These are phyloP conservation scores for Mungos mungo DNA, from an alignment of 2,113 vertebrate species.

Conservation along the genomic window DNA sequence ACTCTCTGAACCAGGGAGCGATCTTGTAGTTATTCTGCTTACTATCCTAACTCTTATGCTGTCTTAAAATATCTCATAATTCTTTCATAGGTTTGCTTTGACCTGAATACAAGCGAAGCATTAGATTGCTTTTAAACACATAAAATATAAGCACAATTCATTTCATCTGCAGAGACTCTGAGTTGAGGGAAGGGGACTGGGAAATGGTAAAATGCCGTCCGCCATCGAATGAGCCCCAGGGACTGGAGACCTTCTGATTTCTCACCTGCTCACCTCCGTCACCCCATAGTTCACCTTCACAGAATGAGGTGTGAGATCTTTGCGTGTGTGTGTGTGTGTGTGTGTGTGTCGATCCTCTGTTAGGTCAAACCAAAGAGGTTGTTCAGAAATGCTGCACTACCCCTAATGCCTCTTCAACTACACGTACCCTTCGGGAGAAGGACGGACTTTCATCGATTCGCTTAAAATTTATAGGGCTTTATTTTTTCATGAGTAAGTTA, in stretches of 20 bases:
- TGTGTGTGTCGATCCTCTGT: background rate
- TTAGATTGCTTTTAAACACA: background rate
- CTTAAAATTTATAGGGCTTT: slow-evolving; percentile 56
- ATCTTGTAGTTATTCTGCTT: background rate
- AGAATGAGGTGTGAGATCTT: background rate
- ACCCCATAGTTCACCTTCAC: background rate
- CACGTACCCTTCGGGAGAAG: background rate
- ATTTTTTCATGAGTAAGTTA: slow-evolving; percentile 51
- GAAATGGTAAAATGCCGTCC: background rate
- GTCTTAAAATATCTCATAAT: background rate
- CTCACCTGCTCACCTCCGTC: background rate
- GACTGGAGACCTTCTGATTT: background rate
- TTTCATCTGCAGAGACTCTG: background rate
- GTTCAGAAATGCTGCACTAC: background rate
- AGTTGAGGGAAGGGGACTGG: background rate
- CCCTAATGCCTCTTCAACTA: background rate
- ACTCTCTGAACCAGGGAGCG: background rate
- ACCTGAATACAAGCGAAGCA: background rate
- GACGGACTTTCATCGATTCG: background rate
- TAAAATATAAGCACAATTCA: background rate
- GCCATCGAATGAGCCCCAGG: background rate
- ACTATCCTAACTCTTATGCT: background rate
- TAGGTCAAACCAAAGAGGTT: background rate
- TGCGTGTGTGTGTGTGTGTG: background rate
- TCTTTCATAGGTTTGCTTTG: background rate